A percentile compares a stretch with the other conserved stretches of the same genome.
Evolutionary conservation across 2,113 vertebrate genomes (phyloP).

Genomic region (Atlantisia rogersi): DNA sequence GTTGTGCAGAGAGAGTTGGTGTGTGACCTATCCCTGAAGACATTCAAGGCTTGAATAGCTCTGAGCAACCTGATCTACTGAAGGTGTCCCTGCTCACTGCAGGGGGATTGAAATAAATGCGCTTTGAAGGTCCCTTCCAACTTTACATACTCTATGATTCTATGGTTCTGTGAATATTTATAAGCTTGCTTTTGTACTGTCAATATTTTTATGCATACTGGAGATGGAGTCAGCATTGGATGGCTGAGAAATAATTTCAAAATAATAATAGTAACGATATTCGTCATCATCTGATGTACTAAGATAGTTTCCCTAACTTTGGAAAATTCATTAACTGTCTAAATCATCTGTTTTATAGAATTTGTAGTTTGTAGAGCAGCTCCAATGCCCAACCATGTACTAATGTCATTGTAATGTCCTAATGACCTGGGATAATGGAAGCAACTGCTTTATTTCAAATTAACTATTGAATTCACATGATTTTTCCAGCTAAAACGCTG

Average conservation of each 20-base stretch:
- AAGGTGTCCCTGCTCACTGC: too few relatives aligned
- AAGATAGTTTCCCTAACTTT: not conserved
- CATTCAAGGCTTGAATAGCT: too few relatives aligned
- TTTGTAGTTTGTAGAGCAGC: not conserved
- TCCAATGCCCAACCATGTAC: not conserved
- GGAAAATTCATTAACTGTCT: not conserved
- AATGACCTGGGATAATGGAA: not conserved
- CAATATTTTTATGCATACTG: not conserved
- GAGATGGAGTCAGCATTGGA: not conserved
- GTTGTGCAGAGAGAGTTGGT: too few relatives aligned
- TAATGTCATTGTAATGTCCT: not conserved
- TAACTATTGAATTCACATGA: not conserved
- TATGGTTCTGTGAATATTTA: not conserved
- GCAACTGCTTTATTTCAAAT: not conserved
- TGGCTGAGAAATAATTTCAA: not conserved
- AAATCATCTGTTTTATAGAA: not conserved
- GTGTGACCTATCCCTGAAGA: too few relatives aligned
- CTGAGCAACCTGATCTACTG: too few relatives aligned
- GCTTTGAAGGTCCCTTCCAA: too few relatives aligned
- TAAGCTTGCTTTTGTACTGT: not conserved
- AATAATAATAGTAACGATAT: not conserved
- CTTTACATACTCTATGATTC: too few relatives aligned
- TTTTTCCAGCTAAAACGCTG: conserved; percentile 33
- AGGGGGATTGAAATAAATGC: too few relatives aligned
- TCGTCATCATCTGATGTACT: not conserved